Base-by-base conservation (phyloP, 1,140 invertebrate species). In the Eriosoma lanigerum region DNA sequence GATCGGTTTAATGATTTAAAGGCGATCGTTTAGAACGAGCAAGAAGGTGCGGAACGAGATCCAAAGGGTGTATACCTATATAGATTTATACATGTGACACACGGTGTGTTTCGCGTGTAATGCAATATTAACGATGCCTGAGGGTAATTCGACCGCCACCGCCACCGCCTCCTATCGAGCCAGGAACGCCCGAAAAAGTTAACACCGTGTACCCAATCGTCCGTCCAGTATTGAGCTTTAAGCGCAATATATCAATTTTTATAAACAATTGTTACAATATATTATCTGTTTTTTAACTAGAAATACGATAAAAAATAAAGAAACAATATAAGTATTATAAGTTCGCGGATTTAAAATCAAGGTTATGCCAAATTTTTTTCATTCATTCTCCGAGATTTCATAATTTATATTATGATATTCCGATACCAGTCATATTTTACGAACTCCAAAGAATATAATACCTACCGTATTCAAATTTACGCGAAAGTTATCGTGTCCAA, bases 1-100 rank as follows among this genome's bases (percentile, higher is more conserved):
- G 19, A 75, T 56, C n/a, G 29, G n/a, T 58, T 75, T 75, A 58
- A 58, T 75, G 56, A 75, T 75, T 75, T 58, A 75, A 75, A 75
- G 72, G 29, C 72, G 29, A 75, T 58, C 72, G 0, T 58, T 75
- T 58, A 75, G 32, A 58, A 12, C 1, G 15, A 1, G n/a, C 29
- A 13, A 29, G n/a, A n/a, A 44, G 24, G 32, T 5, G 19, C 9
- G 1, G 32, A 44, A 12, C n/a, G 38, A 15, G 38, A 32, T 9
- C 15, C 15, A 24, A 19, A 62, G 17, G 17, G 15, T 17, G 58
- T 60, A 60, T 4, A 19, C 15, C 15, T 58, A 26, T 58, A 58
- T 13, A 44, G 38, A 44, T 38, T 48, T 46, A 46, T 24, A 24
- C 46, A 17, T 17, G 29, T 8, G 52, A 29, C 19, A 73, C 15